Base-by-base conservation (phyloP, 2,888 invertebrate species). In the Melangyna quadrimaculata region DNA sequence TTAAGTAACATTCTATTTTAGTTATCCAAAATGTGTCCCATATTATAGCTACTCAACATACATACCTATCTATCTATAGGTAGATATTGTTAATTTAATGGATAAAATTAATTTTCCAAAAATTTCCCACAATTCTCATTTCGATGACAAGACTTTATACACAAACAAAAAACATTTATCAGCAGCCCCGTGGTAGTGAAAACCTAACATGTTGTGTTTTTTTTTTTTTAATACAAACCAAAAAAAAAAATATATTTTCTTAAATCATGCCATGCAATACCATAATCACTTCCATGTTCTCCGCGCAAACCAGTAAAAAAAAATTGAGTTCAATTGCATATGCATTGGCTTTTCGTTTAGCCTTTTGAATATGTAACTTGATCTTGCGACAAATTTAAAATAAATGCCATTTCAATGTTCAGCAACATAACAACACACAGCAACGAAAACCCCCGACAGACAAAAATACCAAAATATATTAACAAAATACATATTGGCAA, bases 351-450 rank as follows among this genome's bases (percentile, higher is more conserved):
- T 70, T 74, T 59, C 24, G 80, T 53, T 80, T 72, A 61, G 35
- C 35, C 65, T 22, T 43, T 40, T 19, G 29, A 65, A 45, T 53
- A 40, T 75, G 84, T 77, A 86, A 86, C 61, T 29, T 69, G 75
- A 84, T 75, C 84, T 35, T 40, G 72, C 22, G 74, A 75, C 79
- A 70, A 80, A 72, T 37, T 55, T 48, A 61, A 75, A 75, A 53
- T 67, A 80, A 84, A 84, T 70, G 67, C 35, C 51, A 48, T 40
- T 57, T 65, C 77, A 69, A 69, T 80, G 84, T 70, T 70, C 77
- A 78, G 69, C 72, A 71, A 59, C 63, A 72, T 72, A 70, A 27
- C 40, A 43, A 48, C 63, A 59, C 57, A 51, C 40, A 63, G 53
- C 55, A 51, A 27, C 55, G 32, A 35, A 19, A 12, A 55, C 17